phyloP scores from a whole-genome alignment of 2,888 invertebrate genomes.

The Drepana falcataria region DNA sequence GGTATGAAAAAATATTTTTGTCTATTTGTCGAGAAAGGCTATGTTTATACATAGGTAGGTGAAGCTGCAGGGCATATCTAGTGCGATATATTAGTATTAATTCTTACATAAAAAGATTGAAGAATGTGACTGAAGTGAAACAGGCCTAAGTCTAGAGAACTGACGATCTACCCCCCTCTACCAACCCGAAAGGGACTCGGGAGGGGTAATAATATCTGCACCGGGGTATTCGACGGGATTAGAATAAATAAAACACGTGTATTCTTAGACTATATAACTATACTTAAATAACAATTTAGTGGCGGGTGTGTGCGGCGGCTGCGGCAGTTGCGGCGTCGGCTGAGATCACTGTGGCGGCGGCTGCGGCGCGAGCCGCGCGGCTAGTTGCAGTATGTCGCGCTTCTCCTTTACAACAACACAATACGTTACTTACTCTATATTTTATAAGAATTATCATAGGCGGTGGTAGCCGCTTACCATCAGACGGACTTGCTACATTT shows the following conservation, averaged over 20 bases:
- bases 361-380: slow-evolving; percentile 86
- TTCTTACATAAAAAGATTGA: too few species aligned
- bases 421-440: neutral
- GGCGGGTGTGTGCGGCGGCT: slow-evolving; percentile 29
- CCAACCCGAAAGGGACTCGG: too few species aligned
- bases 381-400: slow-evolving; percentile 94
- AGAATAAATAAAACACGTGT: slow-evolving; percentile 43
- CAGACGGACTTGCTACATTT: too few species aligned
- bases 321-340: slow-evolving; percentile 13
- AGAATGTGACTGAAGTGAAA: too few species aligned
- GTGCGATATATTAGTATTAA: too few species aligned
- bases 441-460: neutral
- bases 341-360: slow-evolving; percentile 70
- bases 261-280: slow-evolving; percentile 62
- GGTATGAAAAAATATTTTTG: too few species aligned
- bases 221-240: slow-evolving; percentile 1
- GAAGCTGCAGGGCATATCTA: too few species aligned
- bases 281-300: slow-evolving; percentile 62
- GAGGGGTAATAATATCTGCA: neutral
- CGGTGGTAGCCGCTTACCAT: too few species aligned
- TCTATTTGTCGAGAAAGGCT: too few species aligned
- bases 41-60: too few species aligned
- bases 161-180: too few species aligned
- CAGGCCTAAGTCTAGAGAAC: too few species aligned
- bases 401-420: slow-evolving; percentile 79